Evolutionary conservation across 2,797 vertebrate genomes (phyloP).

Genomic region (Mycteria americana): DNA sequence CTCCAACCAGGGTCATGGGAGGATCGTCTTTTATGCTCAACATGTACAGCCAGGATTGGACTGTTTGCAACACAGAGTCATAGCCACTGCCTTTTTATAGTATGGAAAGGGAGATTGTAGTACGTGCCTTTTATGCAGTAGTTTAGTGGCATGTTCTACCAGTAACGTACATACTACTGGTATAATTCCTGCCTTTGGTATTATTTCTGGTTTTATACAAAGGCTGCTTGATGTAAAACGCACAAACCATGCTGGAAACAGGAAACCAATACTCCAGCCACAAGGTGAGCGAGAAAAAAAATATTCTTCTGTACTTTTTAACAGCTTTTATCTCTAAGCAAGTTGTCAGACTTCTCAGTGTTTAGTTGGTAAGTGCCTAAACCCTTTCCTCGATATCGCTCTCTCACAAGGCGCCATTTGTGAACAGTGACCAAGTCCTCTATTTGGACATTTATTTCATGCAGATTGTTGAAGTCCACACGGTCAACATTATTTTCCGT

Average conservation of each 20-base stretch:
- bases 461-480: neutral
- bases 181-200: neutral
- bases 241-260: neutral
- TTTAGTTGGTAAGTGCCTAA: neutral
- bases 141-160: neutral
- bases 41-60: fast-evolving
- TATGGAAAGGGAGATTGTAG: neutral
- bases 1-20: neutral
- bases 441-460: conserved; percentile 17
- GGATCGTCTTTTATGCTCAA: neutral
- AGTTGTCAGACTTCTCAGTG: neutral
- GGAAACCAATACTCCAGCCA: neutral
- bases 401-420: neutral
- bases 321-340: neutral
- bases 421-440: neutral
- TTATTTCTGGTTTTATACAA: neutral
- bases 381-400: neutral
- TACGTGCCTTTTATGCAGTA: neutral
- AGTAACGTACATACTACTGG: neutral
- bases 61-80: neutral
- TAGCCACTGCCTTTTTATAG: neutral
- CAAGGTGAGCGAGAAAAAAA: neutral
- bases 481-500: neutral
- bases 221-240: neutral
- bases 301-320: neutral